Evolutionary conservation across 1,140 invertebrate species (phyloP), one percentile per base, ranked within the genome.

Genomic region (Eulimnadia texana): DNA sequence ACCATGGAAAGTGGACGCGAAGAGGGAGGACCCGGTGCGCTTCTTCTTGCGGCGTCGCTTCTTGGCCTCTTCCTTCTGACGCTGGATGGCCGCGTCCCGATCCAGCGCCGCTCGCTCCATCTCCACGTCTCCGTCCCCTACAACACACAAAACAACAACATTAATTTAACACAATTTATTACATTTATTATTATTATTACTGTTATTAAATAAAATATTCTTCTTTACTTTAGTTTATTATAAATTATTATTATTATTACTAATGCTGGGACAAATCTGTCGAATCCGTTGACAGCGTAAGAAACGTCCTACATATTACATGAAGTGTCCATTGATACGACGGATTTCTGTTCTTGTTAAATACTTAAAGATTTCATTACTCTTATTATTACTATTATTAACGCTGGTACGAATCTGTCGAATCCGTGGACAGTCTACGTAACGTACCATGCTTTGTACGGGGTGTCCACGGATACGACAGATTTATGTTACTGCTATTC

Each of bases 1-100:
- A 89, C 88, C 88, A 84, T 89, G 85, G 74, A 92, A 92, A 73
- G 87, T 89, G 67, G 86, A 86, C 62, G 88, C 88, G 65, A 89
- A 85, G 62, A 90, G 77, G 58, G 86, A 90, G 68, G 85, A 86
- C 50, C 85, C 86, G 55, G 86, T 88, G 67, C 86, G 82, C 77
- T 88, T 90, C 82, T 90, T 90, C 79, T 85, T 90, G 66, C 86
- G 82, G 65, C 88, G 79, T 73, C 87, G 86, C 72, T 84, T 84
- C 69, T 87, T 83, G 66, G 87, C 88, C 74, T 90, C 87, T 68
- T 90, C 87, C 75, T 90, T 88, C 67, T 86, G 84, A 57, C 82
- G 77, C 69, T 80, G 79, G 61, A 84, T 73, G 66, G 84, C 82
- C 68, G 77, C 64, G 69, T 72, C 68, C 71, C 77, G 58, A 69